Conservation (phyloP, 1,140 invertebrate species). For the Archegozetes longisetosus region DNA sequence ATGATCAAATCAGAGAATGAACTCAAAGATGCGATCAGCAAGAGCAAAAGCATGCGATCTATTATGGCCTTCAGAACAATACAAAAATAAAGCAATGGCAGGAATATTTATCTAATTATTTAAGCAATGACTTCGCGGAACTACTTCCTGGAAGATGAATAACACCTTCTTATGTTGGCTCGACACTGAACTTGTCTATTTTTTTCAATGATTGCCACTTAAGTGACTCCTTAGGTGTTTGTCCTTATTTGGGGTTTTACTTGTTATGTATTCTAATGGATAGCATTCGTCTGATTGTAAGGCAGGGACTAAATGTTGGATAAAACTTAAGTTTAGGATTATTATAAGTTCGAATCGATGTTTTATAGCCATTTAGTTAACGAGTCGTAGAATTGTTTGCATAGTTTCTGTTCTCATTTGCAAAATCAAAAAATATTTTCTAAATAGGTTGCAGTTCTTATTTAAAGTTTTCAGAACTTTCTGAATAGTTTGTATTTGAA, state of each 20-base stretch:
- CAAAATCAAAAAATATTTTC: not conserved
- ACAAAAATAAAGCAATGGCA: conserved; percentile 44
- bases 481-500: too few relatives aligned
- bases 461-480: too few relatives aligned
- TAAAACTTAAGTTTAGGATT: conserved; percentile 49
- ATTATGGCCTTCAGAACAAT: conserved; percentile 61
- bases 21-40: conserved; percentile 36
- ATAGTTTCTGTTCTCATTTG: conserved; percentile 15
- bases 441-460: too few relatives aligned
- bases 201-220: not conserved
- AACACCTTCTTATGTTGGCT: conserved; percentile 16
- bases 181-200: not conserved
- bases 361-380: conserved; percentile 37
- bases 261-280: not conserved
- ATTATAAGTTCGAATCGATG: conserved; percentile 39
- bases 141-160: conserved; percentile 31
- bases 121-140: conserved; percentile 42
- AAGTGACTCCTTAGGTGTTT: not conserved
- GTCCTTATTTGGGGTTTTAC: not conserved
- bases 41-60: conserved; percentile 46
- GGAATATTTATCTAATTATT: conserved; percentile 35
- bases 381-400: conserved; percentile 38
- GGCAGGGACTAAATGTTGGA: conserved; percentile 35
- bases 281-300: not conserved
- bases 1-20: too few relatives aligned